Percentiles rank a stretch among this genome's conserved stretches.
These are phyloP conservation scores for Sinocyclocheilus anophthalmus DNA, from an alignment of 2,113 vertebrate genomes.

Conservation along the genomic window DNA sequence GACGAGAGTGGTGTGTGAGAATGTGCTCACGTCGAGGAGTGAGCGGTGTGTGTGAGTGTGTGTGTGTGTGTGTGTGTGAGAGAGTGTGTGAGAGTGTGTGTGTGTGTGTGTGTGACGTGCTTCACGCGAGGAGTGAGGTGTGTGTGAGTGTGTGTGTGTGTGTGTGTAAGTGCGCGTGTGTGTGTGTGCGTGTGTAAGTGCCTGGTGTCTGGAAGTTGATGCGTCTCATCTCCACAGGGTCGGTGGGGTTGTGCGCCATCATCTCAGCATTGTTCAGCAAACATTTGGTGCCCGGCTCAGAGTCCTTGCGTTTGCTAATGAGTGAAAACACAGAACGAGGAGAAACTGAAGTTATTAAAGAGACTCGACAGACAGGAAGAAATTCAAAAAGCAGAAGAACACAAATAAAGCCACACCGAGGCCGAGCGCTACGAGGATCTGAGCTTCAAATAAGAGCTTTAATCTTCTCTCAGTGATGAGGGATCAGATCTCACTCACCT, in stretches of 20 bases:
- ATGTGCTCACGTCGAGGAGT: no score
- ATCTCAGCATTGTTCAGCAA: conserved; percentile 92
- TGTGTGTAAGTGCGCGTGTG: background rate
- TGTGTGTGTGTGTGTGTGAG: no score
- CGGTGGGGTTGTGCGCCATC: conserved; percentile 92
- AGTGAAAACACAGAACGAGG: conserved; percentile 48
- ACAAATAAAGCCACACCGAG: background rate
- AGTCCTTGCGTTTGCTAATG: conserved; percentile 92
- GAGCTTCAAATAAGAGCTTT: background rate
- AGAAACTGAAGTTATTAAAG: background rate
- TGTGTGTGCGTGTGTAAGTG: conserved; percentile 7
- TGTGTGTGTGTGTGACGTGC: no score
- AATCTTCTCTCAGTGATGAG: conserved; percentile 45
- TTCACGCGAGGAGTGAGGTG: no score
- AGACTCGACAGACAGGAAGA: background rate
- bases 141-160: background rate
- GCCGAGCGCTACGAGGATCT: no score
- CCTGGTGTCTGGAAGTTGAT: conserved; percentile 99
- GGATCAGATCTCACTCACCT: conserved; percentile 82
- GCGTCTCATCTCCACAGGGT: conserved; percentile 96
- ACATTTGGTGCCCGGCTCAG: conserved; percentile 93
- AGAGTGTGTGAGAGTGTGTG: no score
- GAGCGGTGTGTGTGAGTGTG: no score
- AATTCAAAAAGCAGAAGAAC: background rate
- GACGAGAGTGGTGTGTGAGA: no score